These are phyloP conservation scores for Parotocinclus haroldoi DNA, from an alignment of 2,797 vertebrate genomes.

Conservation along the genomic window DNA sequence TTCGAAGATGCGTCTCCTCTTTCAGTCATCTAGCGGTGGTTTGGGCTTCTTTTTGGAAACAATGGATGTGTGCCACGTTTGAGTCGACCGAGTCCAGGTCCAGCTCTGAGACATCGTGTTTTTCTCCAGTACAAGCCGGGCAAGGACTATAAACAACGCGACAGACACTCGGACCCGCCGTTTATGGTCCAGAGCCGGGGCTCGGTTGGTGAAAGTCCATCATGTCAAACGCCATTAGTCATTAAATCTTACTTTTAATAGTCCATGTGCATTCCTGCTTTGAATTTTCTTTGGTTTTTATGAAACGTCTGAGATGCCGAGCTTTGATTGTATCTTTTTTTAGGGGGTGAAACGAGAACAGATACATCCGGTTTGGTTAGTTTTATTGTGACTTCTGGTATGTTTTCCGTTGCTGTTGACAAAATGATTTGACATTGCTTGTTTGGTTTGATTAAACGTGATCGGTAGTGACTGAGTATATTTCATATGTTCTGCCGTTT, in stretches of 20 bases:
- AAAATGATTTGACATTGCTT: conserved; percentile 19
- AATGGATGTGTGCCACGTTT: conserved; percentile 68
- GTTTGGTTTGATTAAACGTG: conserved; percentile 41
- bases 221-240: conserved; percentile 55
- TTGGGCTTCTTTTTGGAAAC: conserved; percentile 80
- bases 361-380: conserved; percentile 40
- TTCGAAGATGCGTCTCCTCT: conserved; percentile 87
- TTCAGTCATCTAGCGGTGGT: conserved; percentile 84
- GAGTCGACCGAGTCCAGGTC: conserved; percentile 76
- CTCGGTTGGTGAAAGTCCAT: conserved; percentile 40
- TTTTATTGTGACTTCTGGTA: conserved; percentile 49
- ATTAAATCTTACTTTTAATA: conserved; percentile 64
- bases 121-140: conserved; percentile 66
- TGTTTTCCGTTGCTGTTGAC: conserved; percentile 37
- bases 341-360: conserved; percentile 55
- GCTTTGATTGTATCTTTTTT: conserved; percentile 64
- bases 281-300: conserved; percentile 65
- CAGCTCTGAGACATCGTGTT: conserved; percentile 66
- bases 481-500: conserved; percentile 31
- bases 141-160: conserved; percentile 63
- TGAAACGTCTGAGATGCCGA: conserved; percentile 72
- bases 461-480: conserved; percentile 33
- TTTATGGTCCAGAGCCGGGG: conserved; percentile 71
- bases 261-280: conserved; percentile 61
- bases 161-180: conserved; percentile 68